Evolutionary conservation across 2,888 invertebrate genomes (phyloP), one percentile per base, ranked within the genome.

Genomic region (Pseudococcus viburni): DNA sequence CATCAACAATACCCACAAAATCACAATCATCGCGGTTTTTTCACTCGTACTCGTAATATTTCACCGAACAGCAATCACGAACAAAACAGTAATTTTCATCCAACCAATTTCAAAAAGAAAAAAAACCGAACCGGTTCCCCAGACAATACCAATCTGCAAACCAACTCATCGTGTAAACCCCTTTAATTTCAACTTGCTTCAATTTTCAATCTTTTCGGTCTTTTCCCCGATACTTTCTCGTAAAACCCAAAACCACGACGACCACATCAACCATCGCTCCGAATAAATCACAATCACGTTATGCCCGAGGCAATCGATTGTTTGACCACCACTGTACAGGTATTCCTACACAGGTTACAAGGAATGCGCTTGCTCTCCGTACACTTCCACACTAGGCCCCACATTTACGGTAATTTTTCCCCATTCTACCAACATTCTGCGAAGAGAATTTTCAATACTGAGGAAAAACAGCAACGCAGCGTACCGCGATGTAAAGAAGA

Each of bases 341-440:
- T 64, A 64, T 64, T 42, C 42, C 42, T 42, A 42, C 42, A 19
- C 22, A 12, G 59, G 59, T 59, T 64, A 64, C 11, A 6, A 8
- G 64, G 64, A 64, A 64, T 64, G 64, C 64, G 64, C 64, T 3
- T 64, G 22, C 64, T 64, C 64, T 19, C 19, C 59, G 59, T n/a
- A 59, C 8, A 19, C n/a, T 19, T 64, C 1, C 64, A 11, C 12
- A 64, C 8, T 19, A 11, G 64, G 7, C n/a, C 42, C 42, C 64
- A 64, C 22, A 64, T 64, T 64, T 64, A 64, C 64, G 64, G 64
- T 64, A 64, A 64, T 64, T 64, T 64, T 64, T 64, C 12, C 15
- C 7, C 64, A 64, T 64, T 22, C 22, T 12, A 7, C 8, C 59
- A n/a, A 55, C 55, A 8, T n/a, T n/a, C n/a, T n/a, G n/a, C 59